phyloP scores from a whole-genome alignment of 2,888 invertebrate species.

The Bibio marci region DNA sequence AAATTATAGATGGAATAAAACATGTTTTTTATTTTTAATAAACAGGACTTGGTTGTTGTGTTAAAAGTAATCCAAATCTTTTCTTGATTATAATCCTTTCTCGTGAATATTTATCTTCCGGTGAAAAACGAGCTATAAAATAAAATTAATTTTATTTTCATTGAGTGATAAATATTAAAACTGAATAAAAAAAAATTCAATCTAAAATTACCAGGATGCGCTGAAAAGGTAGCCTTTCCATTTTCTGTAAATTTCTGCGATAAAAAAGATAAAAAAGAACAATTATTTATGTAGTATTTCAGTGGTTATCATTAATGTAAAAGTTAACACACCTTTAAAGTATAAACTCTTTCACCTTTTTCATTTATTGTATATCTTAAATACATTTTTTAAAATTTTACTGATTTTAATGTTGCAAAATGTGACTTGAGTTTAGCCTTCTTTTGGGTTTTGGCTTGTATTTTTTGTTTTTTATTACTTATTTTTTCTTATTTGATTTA shows the following conservation, averaged over 20 bases:
- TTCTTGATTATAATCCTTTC: conserved; percentile 79
- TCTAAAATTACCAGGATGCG: conserved; percentile 48
- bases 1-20: too few relatives aligned
- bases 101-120: conserved; percentile 84
- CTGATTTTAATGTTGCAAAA: too few relatives aligned
- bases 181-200: conserved; percentile 1
- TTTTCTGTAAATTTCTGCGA: conserved; percentile 60
- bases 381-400: conserved; percentile 49
- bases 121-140: conserved; percentile 70
- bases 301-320: not conserved
- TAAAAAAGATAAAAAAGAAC: not conserved
- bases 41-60: conserved; percentile 60
- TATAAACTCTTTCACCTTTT: conserved; percentile 68
- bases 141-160: conserved; percentile 5
- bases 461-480: too few relatives aligned
- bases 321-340: conserved; percentile 48
- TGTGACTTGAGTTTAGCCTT: too few relatives aligned
- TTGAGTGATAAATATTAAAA: not conserved
- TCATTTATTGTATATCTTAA: conserved; percentile 61
- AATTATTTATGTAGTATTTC: not conserved
- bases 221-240: conserved; percentile 69
- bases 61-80: conserved; percentile 70
- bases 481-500: too few relatives aligned
- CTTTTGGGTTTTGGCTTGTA: too few relatives aligned
- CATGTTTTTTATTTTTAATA: conserved; percentile 31